A percentile compares a stretch with the other conserved stretches of the same genome.
These are phyloP conservation scores for Microplitis deprimator DNA, from an alignment of 2,888 invertebrate genomes.

Conservation along the genomic window DNA sequence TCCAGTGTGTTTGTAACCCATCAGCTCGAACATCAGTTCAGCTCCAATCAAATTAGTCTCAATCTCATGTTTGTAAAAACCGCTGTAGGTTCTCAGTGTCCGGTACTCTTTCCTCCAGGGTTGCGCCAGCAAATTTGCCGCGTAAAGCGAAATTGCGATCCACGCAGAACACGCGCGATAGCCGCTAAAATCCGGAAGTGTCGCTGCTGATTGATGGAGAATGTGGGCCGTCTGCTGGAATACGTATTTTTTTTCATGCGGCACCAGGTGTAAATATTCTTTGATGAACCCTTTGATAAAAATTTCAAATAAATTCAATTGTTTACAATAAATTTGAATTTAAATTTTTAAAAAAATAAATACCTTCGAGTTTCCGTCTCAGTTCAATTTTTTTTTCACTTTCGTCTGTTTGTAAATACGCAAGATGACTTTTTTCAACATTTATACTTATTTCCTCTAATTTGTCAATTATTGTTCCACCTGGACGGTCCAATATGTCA, in stretches of 20 bases:
- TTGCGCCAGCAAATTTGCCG: conserved; percentile 86
- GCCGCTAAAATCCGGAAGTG: conserved; percentile 83
- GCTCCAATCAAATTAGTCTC: conserved; percentile 85
- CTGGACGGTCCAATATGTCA: conserved; percentile 53
- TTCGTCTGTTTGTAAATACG: conserved; percentile 85
- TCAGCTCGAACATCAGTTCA: conserved; percentile 82
- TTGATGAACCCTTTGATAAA: conserved; percentile 76
- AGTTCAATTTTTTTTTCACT: conserved; percentile 84
- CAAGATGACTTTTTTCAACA: conserved; percentile 84
- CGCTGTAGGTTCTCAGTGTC: conserved; percentile 85
- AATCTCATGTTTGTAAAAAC: conserved; percentile 90
- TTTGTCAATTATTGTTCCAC: conserved; percentile 70
- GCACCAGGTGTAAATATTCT: conserved; percentile 84
- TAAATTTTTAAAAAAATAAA: neutral
- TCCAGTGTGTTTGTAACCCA: conserved; percentile 82
- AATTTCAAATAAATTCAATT: too few species aligned
- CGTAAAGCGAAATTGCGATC: conserved; percentile 88
- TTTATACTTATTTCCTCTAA: conserved; percentile 81
- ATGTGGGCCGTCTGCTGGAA: conserved; percentile 84
- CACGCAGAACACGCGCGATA: conserved; percentile 87
- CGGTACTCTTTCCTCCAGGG: conserved; percentile 92
- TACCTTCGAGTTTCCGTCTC: conserved; percentile 84
- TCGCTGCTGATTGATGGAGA: conserved; percentile 81
- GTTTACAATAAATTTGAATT: neutral
- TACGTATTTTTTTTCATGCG: conserved; percentile 85